Percentiles rank a stretch among this genome's conserved stretches.
These are phyloP conservation scores for Catharus fuscescens DNA, from an alignment of 2,113 vertebrate species.

Conservation along the genomic window DNA sequence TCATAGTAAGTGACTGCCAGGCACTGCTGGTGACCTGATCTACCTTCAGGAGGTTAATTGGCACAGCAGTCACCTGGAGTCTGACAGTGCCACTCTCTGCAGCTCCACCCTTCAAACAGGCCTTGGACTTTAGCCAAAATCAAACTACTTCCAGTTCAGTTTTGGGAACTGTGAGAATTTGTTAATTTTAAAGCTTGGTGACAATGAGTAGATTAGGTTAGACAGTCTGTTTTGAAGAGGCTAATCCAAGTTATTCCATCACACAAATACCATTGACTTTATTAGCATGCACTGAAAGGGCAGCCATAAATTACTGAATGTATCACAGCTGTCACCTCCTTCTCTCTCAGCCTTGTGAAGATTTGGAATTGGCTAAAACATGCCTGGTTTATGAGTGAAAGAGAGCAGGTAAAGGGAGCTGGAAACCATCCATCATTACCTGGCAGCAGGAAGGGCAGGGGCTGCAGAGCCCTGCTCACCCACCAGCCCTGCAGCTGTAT, in stretches of 20 bases:
- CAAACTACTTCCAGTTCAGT: slow-evolving; percentile 79
- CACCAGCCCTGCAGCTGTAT: fast-evolving
- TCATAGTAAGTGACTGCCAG: slow-evolving; percentile 81
- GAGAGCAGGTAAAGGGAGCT: not conserved
- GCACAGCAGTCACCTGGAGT: slow-evolving; percentile 84
- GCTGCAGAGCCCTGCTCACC: not conserved
- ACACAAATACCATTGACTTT: slow-evolving; percentile 81
- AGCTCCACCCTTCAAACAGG: slow-evolving; percentile 81
- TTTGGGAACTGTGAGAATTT: slow-evolving; percentile 81
- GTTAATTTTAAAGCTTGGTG: slow-evolving; percentile 80
- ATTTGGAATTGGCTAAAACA: not conserved
- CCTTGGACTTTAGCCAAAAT: slow-evolving; percentile 85
- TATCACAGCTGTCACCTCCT: not conserved
- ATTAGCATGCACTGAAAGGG: slow-evolving; percentile 76
- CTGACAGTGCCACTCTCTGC: slow-evolving; percentile 76
- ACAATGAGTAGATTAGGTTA: slow-evolving; percentile 79
- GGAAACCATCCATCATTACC: not conserved
- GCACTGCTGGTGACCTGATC: slow-evolving; percentile 82
- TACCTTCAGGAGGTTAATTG: slow-evolving; percentile 86
- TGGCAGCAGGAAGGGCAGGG: not conserved
- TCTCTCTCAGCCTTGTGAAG: not conserved
- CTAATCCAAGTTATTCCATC: slow-evolving; percentile 76
- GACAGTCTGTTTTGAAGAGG: slow-evolving; percentile 72
- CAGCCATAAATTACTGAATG: slow-evolving; percentile 72
- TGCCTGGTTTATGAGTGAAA: not conserved